These are phyloP conservation scores for Erythrolamprus reginae DNA, from an alignment of 2,113 vertebrate species.

Conservation along the genomic window DNA sequence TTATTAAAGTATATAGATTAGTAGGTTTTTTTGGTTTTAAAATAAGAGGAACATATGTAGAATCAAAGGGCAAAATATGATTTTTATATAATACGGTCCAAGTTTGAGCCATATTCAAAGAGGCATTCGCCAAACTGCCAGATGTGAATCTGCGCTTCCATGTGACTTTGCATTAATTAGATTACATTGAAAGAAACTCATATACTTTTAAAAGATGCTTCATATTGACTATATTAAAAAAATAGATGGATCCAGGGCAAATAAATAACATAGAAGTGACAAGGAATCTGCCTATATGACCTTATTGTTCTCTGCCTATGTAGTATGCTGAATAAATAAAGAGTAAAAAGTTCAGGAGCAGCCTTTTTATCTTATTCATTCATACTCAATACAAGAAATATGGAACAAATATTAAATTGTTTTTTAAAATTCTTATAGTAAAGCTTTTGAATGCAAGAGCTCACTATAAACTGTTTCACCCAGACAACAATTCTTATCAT, in stretches of 20 bases:
- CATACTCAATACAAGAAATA: neutral
- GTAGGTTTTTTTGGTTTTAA: slow-evolving; percentile 2
- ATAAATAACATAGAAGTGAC: neutral
- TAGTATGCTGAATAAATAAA: neutral
- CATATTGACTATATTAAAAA: neutral
- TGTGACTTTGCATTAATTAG: neutral
- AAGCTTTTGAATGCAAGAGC: neutral
- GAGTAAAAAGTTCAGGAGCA: neutral
- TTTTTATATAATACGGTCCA: neutral
- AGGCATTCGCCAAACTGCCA: neutral
- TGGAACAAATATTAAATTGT: neutral
- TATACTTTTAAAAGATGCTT: neutral
- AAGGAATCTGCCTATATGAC: neutral
- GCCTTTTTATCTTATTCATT: neutral
- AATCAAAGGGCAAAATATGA: neutral
- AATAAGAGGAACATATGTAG: slow-evolving; percentile 32
- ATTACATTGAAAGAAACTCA: neutral
- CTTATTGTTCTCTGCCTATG: neutral
- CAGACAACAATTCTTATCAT: neutral
- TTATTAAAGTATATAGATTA: slow-evolving; percentile 1
- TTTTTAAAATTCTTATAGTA: neutral
- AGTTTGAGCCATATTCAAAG: neutral
- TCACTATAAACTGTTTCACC: neutral
- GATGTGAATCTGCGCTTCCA: neutral
- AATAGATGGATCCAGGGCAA: neutral